A percentile compares a stretch with the other conserved stretches of the same genome.
These are phyloP conservation scores for Drosophila quasianomalipes DNA, from an alignment of 2,888 invertebrate species.

Conservation along the genomic window DNA sequence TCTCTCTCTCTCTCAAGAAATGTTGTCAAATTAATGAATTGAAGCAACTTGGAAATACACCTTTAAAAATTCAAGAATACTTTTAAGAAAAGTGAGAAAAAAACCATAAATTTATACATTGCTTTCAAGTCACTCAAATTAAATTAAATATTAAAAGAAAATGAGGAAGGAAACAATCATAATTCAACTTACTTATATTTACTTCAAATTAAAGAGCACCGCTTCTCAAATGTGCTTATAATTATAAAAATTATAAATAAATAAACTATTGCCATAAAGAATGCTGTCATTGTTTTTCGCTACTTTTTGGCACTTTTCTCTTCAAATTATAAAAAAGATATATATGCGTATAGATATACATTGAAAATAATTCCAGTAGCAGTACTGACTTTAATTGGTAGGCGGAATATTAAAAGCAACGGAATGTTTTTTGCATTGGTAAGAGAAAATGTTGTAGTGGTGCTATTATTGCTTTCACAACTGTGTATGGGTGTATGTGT, in stretches of 20 bases:
- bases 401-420: background rate
- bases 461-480: background rate
- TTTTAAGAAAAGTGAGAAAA: background rate
- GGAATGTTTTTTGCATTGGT: fast-evolving
- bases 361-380: background rate
- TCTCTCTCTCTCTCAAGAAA: background rate
- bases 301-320: too few relatives aligned
- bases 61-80: background rate
- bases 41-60: background rate
- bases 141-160: too few relatives aligned
- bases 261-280: background rate
- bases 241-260: background rate
- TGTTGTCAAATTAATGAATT: background rate
- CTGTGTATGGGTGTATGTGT: background rate
- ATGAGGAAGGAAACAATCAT: fast-evolving
- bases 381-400: background rate
- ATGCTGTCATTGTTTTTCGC: background rate
- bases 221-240: too few relatives aligned
- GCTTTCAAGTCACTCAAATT: background rate
- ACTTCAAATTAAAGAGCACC: too few relatives aligned
- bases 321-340: background rate
- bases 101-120: background rate
- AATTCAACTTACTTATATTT: background rate
- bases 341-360: too few relatives aligned
- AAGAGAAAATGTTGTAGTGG: background rate